These are phyloP conservation scores for Amaurobius ferox DNA, from an alignment of 2,888 invertebrate species.

Conservation along the genomic window DNA sequence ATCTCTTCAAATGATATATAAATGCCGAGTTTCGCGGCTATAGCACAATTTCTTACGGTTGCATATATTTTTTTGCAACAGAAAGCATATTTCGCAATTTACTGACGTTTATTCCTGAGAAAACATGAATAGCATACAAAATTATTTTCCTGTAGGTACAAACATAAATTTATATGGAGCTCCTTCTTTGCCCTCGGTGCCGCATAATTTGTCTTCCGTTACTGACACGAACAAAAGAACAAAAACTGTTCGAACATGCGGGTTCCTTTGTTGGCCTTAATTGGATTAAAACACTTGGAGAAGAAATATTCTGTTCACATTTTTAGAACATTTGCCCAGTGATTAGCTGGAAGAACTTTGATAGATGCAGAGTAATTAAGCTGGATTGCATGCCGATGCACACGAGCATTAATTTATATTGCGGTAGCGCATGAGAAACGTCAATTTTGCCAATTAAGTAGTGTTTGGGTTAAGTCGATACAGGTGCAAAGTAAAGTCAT, in stretches of 20 bases:
- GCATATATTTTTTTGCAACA: too few species aligned
- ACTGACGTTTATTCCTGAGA: too few species aligned
- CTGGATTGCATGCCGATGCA: not conserved
- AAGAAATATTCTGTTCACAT: constrained; percentile 7
- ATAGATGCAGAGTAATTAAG: not conserved
- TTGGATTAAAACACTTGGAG: constrained; percentile 6
- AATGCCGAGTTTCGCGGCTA: too few species aligned
- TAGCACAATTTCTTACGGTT: too few species aligned
- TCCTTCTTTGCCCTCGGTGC: too few species aligned
- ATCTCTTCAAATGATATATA: too few species aligned
- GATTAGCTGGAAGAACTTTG: not conserved
- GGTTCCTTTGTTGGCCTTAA: not conserved
- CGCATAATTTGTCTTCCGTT: not conserved
- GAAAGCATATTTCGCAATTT: too few species aligned
- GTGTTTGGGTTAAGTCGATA: not conserved
- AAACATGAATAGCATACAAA: too few species aligned
- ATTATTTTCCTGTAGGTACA: too few species aligned
- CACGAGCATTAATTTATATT: not conserved
- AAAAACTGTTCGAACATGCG: not conserved
- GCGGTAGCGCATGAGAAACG: not conserved
- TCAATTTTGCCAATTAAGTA: not conserved
- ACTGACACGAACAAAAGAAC: not conserved
- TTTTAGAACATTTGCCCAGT: not conserved
- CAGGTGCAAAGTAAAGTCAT: too few species aligned
- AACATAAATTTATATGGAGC: too few species aligned